These are phyloP conservation scores for Anoncus sp. DNA, from an alignment of 2,888 invertebrate species.

Conservation along the genomic window DNA sequence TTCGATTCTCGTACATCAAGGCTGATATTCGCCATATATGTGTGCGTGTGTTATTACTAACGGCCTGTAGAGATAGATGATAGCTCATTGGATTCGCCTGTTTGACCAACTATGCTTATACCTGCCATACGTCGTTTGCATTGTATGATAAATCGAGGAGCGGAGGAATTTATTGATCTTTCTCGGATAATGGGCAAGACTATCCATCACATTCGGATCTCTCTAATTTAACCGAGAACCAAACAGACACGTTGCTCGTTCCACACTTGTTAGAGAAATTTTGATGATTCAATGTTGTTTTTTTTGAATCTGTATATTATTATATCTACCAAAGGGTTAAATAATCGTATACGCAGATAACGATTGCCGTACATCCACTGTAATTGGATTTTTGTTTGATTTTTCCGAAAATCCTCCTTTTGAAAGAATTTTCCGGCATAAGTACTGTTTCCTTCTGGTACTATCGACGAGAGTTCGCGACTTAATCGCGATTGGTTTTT, in stretches of 20 bases:
- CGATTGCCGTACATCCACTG: neutral
- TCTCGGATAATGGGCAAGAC: neutral
- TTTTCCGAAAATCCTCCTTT: too few relatives aligned
- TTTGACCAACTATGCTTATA: constrained; percentile 11
- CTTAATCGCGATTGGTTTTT: too few relatives aligned
- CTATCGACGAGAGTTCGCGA: too few relatives aligned
- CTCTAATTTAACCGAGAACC: neutral
- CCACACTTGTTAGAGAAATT: too few relatives aligned
- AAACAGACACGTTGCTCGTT: too few relatives aligned
- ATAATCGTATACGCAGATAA: too few relatives aligned
- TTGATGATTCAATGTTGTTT: neutral
- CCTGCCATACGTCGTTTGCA: neutral
- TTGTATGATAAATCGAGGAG: neutral
- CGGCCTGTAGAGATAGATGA: constrained; percentile 16
- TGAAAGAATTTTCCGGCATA: too few relatives aligned
- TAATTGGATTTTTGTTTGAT: neutral
- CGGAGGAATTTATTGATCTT: neutral
- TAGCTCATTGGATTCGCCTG: constrained; percentile 32
- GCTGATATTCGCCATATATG: constrained; percentile 17
- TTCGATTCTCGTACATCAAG: constrained; percentile 26
- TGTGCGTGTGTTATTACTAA: constrained; percentile 15
- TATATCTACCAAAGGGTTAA: too few relatives aligned
- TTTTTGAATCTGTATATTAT: too few relatives aligned
- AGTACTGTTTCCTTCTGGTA: too few relatives aligned
- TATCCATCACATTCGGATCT: neutral